These are phyloP conservation scores for Odocoileus hemionus DNA, from an alignment of 2,113 vertebrate genomes.

Conservation along the genomic window DNA sequence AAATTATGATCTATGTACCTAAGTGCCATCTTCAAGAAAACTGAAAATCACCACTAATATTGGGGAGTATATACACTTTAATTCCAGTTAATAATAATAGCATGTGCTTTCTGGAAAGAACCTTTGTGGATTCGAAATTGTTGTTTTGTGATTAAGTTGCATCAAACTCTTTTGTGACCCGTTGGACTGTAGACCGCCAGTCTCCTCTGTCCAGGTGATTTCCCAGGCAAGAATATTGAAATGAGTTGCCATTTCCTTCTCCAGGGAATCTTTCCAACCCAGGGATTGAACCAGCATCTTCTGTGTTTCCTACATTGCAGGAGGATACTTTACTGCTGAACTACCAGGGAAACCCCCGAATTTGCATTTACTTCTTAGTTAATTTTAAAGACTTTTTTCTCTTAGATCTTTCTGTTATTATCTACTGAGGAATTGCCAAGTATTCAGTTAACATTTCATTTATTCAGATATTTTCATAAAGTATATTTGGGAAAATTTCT, in stretches of 20 bases:
- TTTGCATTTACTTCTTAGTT: not conserved
- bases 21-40: not conserved
- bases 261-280: not conserved
- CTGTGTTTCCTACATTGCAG: not conserved
- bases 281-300: accelerated
- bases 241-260: not conserved
- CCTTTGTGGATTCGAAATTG: not conserved
- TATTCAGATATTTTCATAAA: not conserved
- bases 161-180: not conserved
- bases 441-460: slow-evolving; percentile 12
- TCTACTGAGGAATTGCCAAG: not conserved
- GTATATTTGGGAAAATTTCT: not conserved
- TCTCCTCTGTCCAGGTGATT: not conserved
- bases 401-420: not conserved
- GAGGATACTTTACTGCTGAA: not conserved
- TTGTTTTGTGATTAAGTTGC: not conserved
- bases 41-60: not conserved
- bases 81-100: not conserved
- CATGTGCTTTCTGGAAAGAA: not conserved
- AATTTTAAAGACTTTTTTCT: not conserved
- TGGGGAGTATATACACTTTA: not conserved
- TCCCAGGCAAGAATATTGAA: not conserved
- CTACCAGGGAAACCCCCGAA: not conserved
- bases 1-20: not conserved
- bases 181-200: not conserved